Conservation (phyloP, 1,140 invertebrate genomes). For the Battus philenor region DNA sequence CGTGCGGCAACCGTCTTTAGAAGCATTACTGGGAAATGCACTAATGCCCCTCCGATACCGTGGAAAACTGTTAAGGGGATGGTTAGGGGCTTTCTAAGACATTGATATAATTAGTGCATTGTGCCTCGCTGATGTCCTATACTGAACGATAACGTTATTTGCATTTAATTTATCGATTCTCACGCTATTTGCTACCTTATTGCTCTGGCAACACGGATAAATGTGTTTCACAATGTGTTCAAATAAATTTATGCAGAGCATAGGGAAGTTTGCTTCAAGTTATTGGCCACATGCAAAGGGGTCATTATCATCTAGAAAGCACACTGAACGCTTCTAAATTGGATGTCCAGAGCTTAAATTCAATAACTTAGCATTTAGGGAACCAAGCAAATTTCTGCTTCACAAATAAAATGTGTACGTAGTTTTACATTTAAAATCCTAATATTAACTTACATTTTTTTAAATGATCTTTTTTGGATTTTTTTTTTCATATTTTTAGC, state of each 20-base stretch:
- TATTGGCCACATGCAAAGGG: slow-evolving; percentile 46
- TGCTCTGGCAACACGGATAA: neutral
- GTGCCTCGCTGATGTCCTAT: slow-evolving; percentile 57
- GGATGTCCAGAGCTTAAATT: slow-evolving; percentile 40
- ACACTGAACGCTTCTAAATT: slow-evolving; percentile 39
- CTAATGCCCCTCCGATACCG: slow-evolving; percentile 67
- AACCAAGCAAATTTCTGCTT: too few relatives aligned
- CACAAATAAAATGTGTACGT: too few relatives aligned
- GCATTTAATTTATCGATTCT: slow-evolving; percentile 11
- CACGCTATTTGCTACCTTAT: slow-evolving; percentile 32
- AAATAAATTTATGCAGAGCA: slow-evolving; percentile 26
- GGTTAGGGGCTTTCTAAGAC: slow-evolving; percentile 72
- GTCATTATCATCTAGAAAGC: slow-evolving; percentile 54
- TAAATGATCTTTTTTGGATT: too few relatives aligned
- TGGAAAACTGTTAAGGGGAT: slow-evolving; percentile 74
- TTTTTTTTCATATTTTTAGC: too few relatives aligned
- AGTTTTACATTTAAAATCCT: too few relatives aligned
- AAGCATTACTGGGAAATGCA: slow-evolving; percentile 71
- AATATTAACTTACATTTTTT: too few relatives aligned
- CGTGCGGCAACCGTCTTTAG: slow-evolving; percentile 65
- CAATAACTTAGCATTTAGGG: slow-evolving; percentile 25
- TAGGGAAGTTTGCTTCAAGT: slow-evolving; percentile 50
- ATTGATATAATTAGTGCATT: slow-evolving; percentile 73
- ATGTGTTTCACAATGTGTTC: neutral
- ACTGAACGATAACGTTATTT: slow-evolving; percentile 39